Conservation (phyloP, 2,888 invertebrate genomes). For the Arctia plantaginis region DNA sequence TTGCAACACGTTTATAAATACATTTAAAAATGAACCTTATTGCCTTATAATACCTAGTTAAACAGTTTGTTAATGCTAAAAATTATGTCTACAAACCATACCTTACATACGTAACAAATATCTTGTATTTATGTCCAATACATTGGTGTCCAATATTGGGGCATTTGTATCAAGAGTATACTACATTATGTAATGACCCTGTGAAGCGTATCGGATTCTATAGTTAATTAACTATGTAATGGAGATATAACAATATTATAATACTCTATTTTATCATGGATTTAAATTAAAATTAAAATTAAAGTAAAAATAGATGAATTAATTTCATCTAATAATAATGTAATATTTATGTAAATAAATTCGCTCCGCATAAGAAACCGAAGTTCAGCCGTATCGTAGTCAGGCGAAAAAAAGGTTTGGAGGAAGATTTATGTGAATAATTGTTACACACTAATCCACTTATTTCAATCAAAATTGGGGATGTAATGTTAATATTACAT, state of each 20-base stretch:
- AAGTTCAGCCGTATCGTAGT: no score
- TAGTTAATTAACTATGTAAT: conserved; percentile 20
- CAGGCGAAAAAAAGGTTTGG: no score
- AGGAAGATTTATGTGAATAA: no score
- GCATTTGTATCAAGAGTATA: conserved; percentile 37
- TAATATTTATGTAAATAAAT: no score
- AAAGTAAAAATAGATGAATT: no score
- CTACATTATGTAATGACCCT: conserved; percentile 37
- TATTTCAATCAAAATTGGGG: no score
- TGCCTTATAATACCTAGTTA: neutral
- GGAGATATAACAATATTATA: conserved; percentile 32
- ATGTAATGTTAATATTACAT: no score
- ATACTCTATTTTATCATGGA: neutral
- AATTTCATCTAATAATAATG: no score
- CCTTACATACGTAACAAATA: conserved; percentile 8
- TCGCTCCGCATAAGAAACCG: no score
- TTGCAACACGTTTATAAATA: neutral
- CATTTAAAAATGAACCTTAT: conserved; percentile 10
- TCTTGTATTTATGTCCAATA: conserved; percentile 1
- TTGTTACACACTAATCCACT: no score
- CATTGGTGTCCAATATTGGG: conserved; percentile 36
- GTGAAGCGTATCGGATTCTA: conserved; percentile 28
- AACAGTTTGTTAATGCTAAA: conserved; percentile 3
- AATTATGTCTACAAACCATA: conserved; percentile 7
- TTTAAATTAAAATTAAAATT: neutral